Percentiles rank a stretch among this genome's conserved stretches.
These are phyloP conservation scores for Cosmopolites sordidus DNA, from an alignment of 2,888 invertebrate species.

Conservation along the genomic window DNA sequence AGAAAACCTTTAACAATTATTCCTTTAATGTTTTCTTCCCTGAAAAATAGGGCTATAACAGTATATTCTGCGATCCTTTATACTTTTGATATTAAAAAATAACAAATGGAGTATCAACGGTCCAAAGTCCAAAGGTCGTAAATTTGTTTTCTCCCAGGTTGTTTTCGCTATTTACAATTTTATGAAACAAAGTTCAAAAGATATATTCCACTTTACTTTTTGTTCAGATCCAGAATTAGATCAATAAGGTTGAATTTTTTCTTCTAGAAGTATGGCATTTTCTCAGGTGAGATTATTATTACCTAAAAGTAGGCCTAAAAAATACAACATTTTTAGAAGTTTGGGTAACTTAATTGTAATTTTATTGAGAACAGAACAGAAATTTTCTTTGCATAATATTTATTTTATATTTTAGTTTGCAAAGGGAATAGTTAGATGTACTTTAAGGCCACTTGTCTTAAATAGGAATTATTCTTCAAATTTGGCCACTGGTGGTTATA, in stretches of 20 bases:
- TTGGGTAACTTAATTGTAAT: no score
- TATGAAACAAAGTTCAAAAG: constrained; percentile 12
- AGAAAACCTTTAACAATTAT: no score
- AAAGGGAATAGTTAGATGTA: constrained; percentile 12
- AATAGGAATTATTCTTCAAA: constrained; percentile 9
- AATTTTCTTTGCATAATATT: no score
- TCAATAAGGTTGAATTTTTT: no score
- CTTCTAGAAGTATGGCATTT: constrained; percentile 15
- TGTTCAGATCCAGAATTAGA: constrained; percentile 3
- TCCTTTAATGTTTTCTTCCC: no score
- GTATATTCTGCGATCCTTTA: no score
- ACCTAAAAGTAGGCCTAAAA: no score
- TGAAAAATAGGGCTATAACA: no score
- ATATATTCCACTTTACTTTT: neutral
- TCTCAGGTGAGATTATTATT: constrained; percentile 16
- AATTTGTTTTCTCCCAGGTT: constrained; percentile 2
- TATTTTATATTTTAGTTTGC: constrained; percentile 19
- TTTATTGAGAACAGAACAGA: no score
- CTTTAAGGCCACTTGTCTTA: constrained; percentile 11
- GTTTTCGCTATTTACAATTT: neutral
- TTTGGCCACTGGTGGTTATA: constrained; percentile 18
- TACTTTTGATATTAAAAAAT: no score
- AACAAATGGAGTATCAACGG: neutral
- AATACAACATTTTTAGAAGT: no score
- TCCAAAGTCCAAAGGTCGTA: constrained; percentile 20